Conservation (phyloP, 1,140 invertebrate species). For the Lepidurus packardi region DNA sequence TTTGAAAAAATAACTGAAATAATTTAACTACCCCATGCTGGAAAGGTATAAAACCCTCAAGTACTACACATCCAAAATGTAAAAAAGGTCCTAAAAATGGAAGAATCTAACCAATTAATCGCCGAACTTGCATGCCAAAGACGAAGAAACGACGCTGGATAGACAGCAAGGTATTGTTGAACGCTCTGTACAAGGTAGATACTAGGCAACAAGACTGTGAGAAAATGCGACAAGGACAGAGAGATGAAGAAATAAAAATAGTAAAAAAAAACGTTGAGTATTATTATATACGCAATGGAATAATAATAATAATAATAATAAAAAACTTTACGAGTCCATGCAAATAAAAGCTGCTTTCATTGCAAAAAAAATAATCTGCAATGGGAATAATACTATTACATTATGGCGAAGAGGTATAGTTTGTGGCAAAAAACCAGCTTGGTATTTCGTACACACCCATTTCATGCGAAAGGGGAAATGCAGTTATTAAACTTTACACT, state of each 20-base stretch:
- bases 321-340: background rate
- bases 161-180: background rate
- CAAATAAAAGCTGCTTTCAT: conserved; percentile 16
- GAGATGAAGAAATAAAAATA: background rate
- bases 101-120: background rate
- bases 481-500: conserved; percentile 35
- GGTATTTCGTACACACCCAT: background rate
- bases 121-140: background rate
- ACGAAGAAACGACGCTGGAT: background rate
- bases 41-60: background rate
- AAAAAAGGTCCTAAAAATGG: background rate
- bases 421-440: conserved; percentile 13
- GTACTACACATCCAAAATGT: background rate
- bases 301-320: background rate
- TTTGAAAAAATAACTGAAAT: background rate
- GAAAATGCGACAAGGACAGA: conserved; percentile 5
- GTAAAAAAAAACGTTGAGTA: background rate
- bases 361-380: conserved; percentile 1
- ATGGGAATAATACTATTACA: conserved; percentile 20
- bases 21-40: background rate
- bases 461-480: background rate
- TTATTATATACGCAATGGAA: conserved; percentile 11
- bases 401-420: conserved; percentile 18
- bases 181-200: background rate
- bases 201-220: background rate